phyloP scores from a whole-genome alignment of 1,140 invertebrate species.

The Pseudobourletiella spinata region DNA sequence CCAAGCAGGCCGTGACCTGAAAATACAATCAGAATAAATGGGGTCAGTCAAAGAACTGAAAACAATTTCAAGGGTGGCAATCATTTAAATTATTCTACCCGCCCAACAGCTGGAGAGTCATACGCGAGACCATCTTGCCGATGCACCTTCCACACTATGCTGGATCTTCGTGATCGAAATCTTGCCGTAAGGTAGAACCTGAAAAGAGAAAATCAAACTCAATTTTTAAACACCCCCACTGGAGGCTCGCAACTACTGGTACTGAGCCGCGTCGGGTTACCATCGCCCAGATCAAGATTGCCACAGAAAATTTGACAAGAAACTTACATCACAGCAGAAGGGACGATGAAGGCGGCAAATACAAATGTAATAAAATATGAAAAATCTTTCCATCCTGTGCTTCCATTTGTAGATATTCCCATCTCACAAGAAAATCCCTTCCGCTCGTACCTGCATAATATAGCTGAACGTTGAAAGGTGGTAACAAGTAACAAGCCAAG shows the following conservation, averaged over 20 bases:
- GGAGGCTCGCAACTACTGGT: not conserved
- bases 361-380: not conserved
- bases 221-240: not conserved
- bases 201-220: not conserved
- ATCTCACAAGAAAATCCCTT: not conserved
- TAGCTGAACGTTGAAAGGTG: not conserved
- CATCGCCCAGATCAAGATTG: no score
- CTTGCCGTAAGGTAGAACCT: no score
- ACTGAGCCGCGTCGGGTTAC: no score
- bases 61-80: no score
- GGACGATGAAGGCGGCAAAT: not conserved
- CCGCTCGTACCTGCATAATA: not conserved
- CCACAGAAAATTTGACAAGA: no score
- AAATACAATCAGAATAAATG: no score
- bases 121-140: no score
- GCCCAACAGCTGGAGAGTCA: no score
- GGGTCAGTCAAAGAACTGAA: no score
- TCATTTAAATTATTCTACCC: no score
- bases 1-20: no score
- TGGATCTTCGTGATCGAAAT: no score
- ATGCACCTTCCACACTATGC: not conserved
- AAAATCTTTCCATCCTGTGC: not conserved
- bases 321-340: not conserved
- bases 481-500: not conserved
- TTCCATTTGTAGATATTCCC: not conserved